Conservation (phyloP, 2,113 vertebrate species). For the Jaculus jaculus region DNA sequence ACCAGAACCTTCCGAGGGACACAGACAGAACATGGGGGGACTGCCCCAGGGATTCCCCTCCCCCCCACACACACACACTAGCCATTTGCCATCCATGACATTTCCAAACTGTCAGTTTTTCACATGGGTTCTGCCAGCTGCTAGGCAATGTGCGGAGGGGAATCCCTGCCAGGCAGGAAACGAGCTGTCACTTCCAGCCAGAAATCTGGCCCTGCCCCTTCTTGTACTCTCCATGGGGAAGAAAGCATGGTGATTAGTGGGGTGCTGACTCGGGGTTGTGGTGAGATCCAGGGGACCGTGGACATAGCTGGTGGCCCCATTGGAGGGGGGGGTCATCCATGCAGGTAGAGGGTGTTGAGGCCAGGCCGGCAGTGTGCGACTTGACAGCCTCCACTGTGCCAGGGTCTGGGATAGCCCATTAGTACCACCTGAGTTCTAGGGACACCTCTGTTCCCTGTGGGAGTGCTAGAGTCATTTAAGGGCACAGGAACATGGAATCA, state of each 20-base stretch:
- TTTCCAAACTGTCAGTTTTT: not conserved
- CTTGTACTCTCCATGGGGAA: not conserved
- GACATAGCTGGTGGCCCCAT: not conserved
- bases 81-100: not conserved
- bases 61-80: not conserved
- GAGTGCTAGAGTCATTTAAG: not conserved
- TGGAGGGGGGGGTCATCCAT: not conserved
- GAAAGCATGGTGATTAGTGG: constrained; percentile 15
- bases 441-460: not conserved
- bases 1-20: not conserved
- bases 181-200: constrained; percentile 41
- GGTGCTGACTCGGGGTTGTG: constrained; percentile 46
- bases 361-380: not conserved
- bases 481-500: not conserved
- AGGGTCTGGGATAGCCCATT: not conserved
- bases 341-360: not conserved
- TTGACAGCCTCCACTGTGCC: not conserved
- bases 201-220: constrained; percentile 25
- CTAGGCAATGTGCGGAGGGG: not conserved
- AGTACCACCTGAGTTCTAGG: not conserved
- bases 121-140: not conserved
- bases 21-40: not conserved
- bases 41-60: not conserved
- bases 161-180: constrained; percentile 40
- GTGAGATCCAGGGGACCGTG: not conserved